phyloP scores from a whole-genome alignment of 2,888 invertebrate species.

The Poecilus cupreus region DNA sequence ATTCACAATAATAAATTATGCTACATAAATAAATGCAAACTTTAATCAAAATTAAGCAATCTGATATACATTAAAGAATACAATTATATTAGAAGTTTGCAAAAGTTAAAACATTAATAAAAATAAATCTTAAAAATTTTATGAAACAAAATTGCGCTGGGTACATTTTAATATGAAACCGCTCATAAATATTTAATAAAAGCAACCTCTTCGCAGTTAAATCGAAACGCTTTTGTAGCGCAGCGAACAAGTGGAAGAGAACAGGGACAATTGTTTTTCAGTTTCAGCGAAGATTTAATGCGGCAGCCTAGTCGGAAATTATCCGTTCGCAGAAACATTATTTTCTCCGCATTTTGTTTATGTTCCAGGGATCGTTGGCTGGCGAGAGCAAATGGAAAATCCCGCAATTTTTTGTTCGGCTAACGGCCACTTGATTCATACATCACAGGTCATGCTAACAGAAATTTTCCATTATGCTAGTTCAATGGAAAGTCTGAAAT shows the following conservation, averaged over 20 bases:
- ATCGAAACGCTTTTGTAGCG: not conserved
- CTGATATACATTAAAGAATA: too few species aligned
- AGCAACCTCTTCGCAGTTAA: not conserved
- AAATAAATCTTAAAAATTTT: not conserved
- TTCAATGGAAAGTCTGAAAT: not conserved
- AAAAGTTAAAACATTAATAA: not conserved
- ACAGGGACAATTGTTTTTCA: slow-evolving; percentile 47
- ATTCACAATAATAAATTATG: too few species aligned
- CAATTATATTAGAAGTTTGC: not conserved
- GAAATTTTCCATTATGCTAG: slow-evolving; percentile 11
- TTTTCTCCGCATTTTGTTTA: slow-evolving; percentile 17
- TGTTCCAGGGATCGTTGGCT: slow-evolving; percentile 40
- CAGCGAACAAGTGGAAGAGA: slow-evolving; percentile 17
- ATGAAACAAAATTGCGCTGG: not conserved
- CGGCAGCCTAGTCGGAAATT: not conserved
- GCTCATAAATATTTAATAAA: slow-evolving; percentile 52
- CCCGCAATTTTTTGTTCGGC: slow-evolving; percentile 10
- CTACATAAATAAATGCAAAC: too few species aligned
- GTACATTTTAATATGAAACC: slow-evolving; percentile 37
- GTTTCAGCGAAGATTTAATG: slow-evolving; percentile 44
- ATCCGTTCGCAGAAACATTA: slow-evolving; percentile 37
- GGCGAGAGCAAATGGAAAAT: slow-evolving; percentile 14
- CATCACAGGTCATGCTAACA: slow-evolving; percentile 8
- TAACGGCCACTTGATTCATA: slow-evolving; percentile 5
- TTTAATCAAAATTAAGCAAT: too few species aligned